Base-by-base conservation (phyloP, 53 echinoderm and acorn worm genomes). In the Luidia sarsii region DNA sequence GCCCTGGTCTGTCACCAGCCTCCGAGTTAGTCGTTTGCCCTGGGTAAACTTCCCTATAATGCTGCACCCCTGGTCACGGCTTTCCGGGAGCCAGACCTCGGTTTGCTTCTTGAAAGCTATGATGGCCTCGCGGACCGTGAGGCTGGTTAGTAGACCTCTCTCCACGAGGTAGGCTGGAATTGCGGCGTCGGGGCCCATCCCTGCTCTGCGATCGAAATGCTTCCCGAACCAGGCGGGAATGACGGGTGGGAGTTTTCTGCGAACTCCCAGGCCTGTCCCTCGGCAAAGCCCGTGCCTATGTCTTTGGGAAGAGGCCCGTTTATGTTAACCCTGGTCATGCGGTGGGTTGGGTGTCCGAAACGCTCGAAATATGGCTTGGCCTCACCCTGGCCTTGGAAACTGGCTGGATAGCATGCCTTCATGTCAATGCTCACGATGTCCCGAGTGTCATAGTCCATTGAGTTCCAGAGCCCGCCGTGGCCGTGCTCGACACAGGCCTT, bases 401-500 rank as follows among this genome's bases (percentile, higher is more conserved):
- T n/a, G 23, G 67, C 67, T 8, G 39, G 38, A 21, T 67, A 67
- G 60, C 60, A 60, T 4, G 60, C 28, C 31, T 60, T 60, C 60
- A 60, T 60, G 60, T 60, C 60, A 31, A 67, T 67, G 39, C 67
- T 38, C 22, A 45, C 39, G 22, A 67, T 11, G 41, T 67, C 64
- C 30, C 67, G 35, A 7, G 39, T 67, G 67, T 36, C 41, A 22
- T 45, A 67, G 36, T 36, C 67, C 67, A 39, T 36, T 3, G 46
- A 67, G 20, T 67, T 67, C 67, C 41, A 67, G 67, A 39, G 67
- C 19, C 39, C 23, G 67, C 67, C 67, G 6, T 67, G 67, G 67
- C 67, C 67, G 23, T 67, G 39, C 39, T 67, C 67, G 7, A 39
- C 25, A 39, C 67, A 67, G 27, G 41, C 46, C 39, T 67, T 67